Evolutionary conservation across 2,113 vertebrate species (phyloP), one percentile per base, ranked within the genome.

Genomic region (Erythrocercus mccallii): DNA sequence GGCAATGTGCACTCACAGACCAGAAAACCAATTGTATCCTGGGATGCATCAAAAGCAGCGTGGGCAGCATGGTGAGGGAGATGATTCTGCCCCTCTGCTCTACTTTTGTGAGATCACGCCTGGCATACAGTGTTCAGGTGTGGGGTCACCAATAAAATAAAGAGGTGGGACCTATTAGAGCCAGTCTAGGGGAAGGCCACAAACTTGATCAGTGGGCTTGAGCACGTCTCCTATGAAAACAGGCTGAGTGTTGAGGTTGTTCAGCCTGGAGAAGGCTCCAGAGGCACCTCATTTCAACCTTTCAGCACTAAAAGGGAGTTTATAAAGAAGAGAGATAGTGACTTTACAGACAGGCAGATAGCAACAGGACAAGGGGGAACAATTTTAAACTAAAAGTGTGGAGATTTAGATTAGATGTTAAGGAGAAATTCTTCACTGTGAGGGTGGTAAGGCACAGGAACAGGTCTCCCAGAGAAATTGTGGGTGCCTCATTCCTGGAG

Each of bases 41-140:
- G 33, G 53, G 28, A 14, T 38, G 15, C 2, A 33, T 33, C 18
- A 22, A 60, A 60, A 51, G 72, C 33, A 60, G 27, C 0, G 0
- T 12, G 31, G 31, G 15, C 37, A 60, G 27, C 23, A 45, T 54
- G 9, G 37, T 5, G 6, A 44, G 44, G 37, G 9, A 68, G 22
- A 6, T 2, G 11, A 37, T 37, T 77, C 72, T 60, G 38, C 8
- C 10, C 33, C 37, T 45, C 27, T 53, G 28, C 45, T 68, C 33
- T 11, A 4, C 14, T 35, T 27, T 12, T 22, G 18, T 33, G 27
- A 38, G 45, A 19, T 28, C 45, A 37, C 28, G 27, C 18, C 15
- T 45, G 45, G 23, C n/a, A 77, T n/a, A 33, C 0, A 1, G 23
- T 12, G 12, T n/a, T 38, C 64, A 53, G 38, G 9, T 53, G 12